Evolutionary conservation across 2,888 invertebrate genomes (phyloP).

Genomic region (Euplexia lucipara): DNA sequence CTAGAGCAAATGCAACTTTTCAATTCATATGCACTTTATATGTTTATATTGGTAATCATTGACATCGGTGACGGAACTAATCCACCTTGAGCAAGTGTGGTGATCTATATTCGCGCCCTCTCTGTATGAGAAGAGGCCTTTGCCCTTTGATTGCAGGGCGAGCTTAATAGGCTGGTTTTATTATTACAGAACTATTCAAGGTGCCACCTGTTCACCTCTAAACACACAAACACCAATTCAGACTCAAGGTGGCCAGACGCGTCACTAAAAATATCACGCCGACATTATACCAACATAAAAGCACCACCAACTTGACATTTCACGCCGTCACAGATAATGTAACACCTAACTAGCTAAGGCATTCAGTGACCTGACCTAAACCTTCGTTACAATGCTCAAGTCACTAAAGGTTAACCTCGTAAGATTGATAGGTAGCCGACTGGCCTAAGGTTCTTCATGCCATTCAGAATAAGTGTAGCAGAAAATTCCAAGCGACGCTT

Average conservation of each 20-base stretch:
- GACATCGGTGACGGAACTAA: too few relatives aligned
- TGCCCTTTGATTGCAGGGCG: too few relatives aligned
- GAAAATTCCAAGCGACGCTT: slow-evolving; percentile 40
- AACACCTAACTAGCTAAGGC: slow-evolving; percentile 59
- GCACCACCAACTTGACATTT: slow-evolving; percentile 70
- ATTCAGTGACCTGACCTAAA: slow-evolving; percentile 49
- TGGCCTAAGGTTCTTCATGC: slow-evolving; percentile 28
- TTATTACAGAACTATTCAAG: too few relatives aligned
- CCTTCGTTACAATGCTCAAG: slow-evolving; percentile 44
- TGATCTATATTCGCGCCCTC: too few relatives aligned
- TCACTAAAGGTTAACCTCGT: slow-evolving; percentile 45
- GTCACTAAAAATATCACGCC: slow-evolving; percentile 68
- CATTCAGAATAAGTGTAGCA: slow-evolving; percentile 40
- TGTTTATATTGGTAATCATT: too few relatives aligned
- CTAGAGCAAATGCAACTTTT: too few relatives aligned
- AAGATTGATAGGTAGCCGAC: slow-evolving; percentile 48
- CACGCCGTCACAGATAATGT: slow-evolving; percentile 62
- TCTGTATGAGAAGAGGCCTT: too few relatives aligned
- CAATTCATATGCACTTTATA: too few relatives aligned
- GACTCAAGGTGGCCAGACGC: slow-evolving; percentile 37
- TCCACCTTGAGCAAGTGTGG: too few relatives aligned
- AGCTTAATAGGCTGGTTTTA: too few relatives aligned
- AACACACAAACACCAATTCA: slow-evolving; percentile 33
- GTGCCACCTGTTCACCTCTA: too few relatives aligned
- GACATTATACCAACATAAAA: slow-evolving; percentile 65